phyloP scores from a whole-genome alignment of 2,888 invertebrate species.

The Ethmia dodecea region DNA sequence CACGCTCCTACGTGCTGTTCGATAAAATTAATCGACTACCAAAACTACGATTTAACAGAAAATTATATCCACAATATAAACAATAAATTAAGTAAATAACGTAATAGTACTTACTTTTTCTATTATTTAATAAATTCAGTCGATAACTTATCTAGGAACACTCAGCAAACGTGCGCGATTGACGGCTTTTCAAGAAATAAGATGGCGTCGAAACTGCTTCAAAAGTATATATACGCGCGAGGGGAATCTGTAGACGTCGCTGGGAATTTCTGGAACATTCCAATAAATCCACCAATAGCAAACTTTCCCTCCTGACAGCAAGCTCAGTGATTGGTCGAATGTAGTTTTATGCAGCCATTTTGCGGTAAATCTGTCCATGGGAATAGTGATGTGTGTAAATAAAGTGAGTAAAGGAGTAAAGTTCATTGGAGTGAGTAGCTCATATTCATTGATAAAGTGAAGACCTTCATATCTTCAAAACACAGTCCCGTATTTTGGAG shows the following conservation, averaged over 20 bases:
- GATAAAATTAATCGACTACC: neutral
- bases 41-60: conserved; percentile 1
- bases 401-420: too few relatives aligned
- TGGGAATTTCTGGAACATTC: conserved; percentile 68
- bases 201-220: conserved; percentile 39
- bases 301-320: conserved; percentile 23
- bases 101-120: conserved; percentile 52
- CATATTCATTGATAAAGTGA: neutral
- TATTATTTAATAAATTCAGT: conserved; percentile 39
- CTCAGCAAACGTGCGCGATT: conserved; percentile 72
- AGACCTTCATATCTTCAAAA: too few relatives aligned
- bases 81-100: conserved; percentile 5
- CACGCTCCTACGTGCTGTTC: too few relatives aligned
- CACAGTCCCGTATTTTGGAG: too few relatives aligned
- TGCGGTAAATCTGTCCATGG: too few relatives aligned
- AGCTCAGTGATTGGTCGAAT: conserved; percentile 42
- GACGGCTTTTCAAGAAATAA: conserved; percentile 66
- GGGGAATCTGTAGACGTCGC: conserved; percentile 54
- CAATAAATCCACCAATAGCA: conserved; percentile 42
- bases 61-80: conserved; percentile 2
- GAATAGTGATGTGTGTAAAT: too few relatives aligned
- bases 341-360: conserved; percentile 3
- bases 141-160: conserved; percentile 50
- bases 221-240: conserved; percentile 39
- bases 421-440: too few relatives aligned